phyloP scores from a whole-genome alignment of 1,140 invertebrate genomes.

The Ylistrum balloti region DNA sequence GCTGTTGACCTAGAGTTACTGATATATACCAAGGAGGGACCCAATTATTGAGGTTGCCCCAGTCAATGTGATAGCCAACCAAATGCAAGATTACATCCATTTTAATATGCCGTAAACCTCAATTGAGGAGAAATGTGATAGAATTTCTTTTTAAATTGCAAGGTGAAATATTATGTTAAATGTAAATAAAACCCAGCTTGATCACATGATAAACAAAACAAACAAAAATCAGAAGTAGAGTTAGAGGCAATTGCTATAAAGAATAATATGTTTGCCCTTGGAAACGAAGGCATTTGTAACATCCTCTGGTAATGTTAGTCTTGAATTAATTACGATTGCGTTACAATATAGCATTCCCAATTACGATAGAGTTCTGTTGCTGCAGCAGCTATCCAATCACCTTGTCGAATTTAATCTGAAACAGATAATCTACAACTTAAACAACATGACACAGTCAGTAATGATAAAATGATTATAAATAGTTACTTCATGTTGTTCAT shows the following conservation, averaged over 20 bases:
- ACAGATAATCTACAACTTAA: slow-evolving; percentile 7
- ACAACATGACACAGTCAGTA: background rate
- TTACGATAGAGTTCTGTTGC: slow-evolving; percentile 2
- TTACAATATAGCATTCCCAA: slow-evolving; percentile 11
- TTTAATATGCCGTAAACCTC: background rate
- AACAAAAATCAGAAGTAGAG: background rate
- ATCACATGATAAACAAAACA: slow-evolving; percentile 29
- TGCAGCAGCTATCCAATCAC: background rate
- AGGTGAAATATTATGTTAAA: background rate
- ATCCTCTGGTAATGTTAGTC: slow-evolving; percentile 4
- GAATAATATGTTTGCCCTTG: slow-evolving; percentile 17
- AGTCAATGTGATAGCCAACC: background rate
- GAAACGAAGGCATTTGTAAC: background rate
- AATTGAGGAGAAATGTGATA: background rate
- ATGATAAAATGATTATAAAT: background rate
- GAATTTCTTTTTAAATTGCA: background rate
- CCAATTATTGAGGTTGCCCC: background rate
- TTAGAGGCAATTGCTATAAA: background rate
- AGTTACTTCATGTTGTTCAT: background rate
- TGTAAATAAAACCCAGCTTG: background rate
- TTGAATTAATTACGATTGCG: slow-evolving; percentile 2
- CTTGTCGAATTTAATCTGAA: background rate
- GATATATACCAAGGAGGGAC: background rate
- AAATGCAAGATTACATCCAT: background rate
- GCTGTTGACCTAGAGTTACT: background rate